Percentiles rank a stretch among this genome's conserved stretches.
phyloP scores from a whole-genome alignment of 2,888 invertebrate genomes.

The Hypolimnas misippus region DNA sequence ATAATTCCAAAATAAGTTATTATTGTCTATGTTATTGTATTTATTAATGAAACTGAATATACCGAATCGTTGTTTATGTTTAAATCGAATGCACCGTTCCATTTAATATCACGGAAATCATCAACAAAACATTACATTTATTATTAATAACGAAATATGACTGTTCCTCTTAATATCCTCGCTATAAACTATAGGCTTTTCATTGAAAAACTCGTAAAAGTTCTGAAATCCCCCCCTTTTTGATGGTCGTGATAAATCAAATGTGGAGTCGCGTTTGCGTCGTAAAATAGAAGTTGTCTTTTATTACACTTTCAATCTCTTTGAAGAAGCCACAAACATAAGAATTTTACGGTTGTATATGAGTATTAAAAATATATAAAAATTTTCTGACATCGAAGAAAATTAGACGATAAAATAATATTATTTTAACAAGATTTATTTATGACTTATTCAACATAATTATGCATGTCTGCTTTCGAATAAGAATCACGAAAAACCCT shows the following conservation, averaged over 20 bases:
- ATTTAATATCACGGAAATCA: too few relatives aligned
- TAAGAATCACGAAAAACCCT: too few relatives aligned
- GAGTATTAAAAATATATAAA: constrained; percentile 3
- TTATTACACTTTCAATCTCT: constrained; percentile 32
- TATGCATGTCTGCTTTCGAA: too few relatives aligned
- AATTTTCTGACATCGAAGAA: neutral
- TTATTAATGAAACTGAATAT: too few relatives aligned
- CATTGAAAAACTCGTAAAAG: constrained; percentile 15
- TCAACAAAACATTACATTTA: neutral
- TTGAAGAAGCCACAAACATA: constrained; percentile 15
- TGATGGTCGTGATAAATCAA: constrained; percentile 16
- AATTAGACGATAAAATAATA: neutral
- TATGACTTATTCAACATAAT: too few relatives aligned
- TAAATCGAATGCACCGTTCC: too few relatives aligned
- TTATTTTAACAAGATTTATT: neutral
- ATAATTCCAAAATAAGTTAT: too few relatives aligned
- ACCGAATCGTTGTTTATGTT: too few relatives aligned
- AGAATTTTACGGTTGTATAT: constrained; percentile 5
- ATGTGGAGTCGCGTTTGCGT: constrained; percentile 13
- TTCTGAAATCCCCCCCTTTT: constrained; percentile 2
- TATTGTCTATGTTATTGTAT: too few relatives aligned
- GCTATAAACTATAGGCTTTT: constrained; percentile 12
- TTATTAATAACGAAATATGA: neutral
- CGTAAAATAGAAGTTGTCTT: constrained; percentile 24
- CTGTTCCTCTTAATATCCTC: neutral